Evolutionary conservation across 2,797 vertebrate species (phyloP).

Genomic region (Pangasius mekongensis): DNA sequence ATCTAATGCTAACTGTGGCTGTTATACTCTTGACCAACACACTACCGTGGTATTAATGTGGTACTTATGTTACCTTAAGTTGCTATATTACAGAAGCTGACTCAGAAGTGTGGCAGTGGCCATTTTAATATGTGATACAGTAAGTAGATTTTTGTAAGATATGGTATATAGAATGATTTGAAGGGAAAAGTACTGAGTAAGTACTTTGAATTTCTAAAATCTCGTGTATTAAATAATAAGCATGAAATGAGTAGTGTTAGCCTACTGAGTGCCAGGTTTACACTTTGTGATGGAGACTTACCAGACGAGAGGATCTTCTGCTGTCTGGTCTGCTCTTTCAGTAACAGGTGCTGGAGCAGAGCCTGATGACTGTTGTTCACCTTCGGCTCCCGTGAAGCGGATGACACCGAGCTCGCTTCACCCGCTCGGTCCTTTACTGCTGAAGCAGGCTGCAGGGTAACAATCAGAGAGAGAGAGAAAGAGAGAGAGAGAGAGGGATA

Average conservation of each 20-base stretch:
- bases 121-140: not conserved
- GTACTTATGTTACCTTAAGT: not conserved
- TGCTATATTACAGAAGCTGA: not conserved
- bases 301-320: constrained; percentile 92
- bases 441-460: constrained; percentile 77
- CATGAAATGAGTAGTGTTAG: not conserved
- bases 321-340: constrained; percentile 97
- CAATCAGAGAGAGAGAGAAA: not conserved
- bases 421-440: constrained; percentile 88
- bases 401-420: constrained; percentile 80
- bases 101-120: not conserved
- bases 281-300: constrained; percentile 58
- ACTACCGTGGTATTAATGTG: not conserved
- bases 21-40: not conserved
- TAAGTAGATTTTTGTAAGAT: too few relatives aligned
- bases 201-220: not conserved
- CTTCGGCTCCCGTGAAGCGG: constrained; percentile 83
- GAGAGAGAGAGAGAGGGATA: not conserved
- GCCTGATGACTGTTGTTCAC: constrained; percentile 95
- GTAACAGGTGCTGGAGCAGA: constrained; percentile 93
- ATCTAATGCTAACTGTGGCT: not conserved
- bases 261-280: not conserved
- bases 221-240: not conserved
- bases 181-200: not conserved
- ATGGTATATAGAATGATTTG: not conserved